Evolutionary conservation across 2,888 invertebrate species (phyloP).

Genomic region (Drosophila rubida): DNA sequence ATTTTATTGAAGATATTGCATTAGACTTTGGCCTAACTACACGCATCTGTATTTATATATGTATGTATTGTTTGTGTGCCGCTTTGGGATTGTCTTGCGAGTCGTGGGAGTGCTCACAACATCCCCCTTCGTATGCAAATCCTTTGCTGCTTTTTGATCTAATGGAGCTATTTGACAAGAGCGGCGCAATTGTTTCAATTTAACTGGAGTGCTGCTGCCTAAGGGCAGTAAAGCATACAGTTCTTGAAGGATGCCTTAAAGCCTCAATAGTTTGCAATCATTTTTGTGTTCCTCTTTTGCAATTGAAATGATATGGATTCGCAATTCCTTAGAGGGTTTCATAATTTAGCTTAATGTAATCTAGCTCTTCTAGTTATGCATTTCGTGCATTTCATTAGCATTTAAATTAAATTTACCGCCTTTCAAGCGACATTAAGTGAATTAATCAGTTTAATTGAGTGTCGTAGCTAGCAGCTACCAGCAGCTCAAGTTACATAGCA

Average conservation of each 20-base stretch:
- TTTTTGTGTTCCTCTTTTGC: neutral
- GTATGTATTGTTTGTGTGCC: no score
- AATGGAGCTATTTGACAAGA: slow-evolving; percentile 36
- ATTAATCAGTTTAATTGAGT: no score
- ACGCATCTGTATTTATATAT: neutral
- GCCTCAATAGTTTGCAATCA: neutral
- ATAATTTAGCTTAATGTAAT: no score
- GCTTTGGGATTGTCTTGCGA: neutral
- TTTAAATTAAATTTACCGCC: no score
- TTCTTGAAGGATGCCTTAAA: neutral
- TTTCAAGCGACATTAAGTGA: no score
- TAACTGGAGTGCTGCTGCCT: neutral
- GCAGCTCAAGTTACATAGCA: neutral
- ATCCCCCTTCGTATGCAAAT: slow-evolving; percentile 46
- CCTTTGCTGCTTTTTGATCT: slow-evolving; percentile 22
- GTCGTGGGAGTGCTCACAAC: slow-evolving; percentile 21
- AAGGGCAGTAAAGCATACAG: neutral
- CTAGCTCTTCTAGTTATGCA: no score
- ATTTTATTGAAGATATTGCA: slow-evolving; percentile 49
- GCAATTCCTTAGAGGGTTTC: neutral
- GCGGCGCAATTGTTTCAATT: slow-evolving; percentile 30
- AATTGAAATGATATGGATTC: neutral
- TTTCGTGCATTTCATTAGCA: no score
- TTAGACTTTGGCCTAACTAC: slow-evolving; percentile 31
- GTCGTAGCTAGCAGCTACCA: no score